phyloP scores from a whole-genome alignment of 2,888 invertebrate species.

The Xiphydria camelus region DNA sequence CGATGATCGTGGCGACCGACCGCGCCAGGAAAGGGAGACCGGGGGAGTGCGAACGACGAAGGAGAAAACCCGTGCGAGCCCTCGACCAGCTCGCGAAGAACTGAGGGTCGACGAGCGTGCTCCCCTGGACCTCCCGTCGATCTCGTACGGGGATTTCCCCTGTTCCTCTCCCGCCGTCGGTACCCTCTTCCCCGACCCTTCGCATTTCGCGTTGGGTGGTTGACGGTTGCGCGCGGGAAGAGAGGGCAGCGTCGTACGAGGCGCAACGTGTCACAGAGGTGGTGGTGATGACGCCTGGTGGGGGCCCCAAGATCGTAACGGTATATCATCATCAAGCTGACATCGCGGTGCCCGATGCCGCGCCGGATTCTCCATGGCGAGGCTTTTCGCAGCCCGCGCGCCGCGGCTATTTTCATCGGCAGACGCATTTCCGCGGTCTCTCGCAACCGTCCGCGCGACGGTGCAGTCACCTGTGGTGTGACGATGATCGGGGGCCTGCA shows the following conservation, averaged over 20 bases:
- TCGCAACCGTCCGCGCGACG: too few relatives aligned
- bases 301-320: slow-evolving; percentile 49
- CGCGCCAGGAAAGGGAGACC: too few relatives aligned
- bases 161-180: slow-evolving; percentile 1
- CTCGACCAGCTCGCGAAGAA: slow-evolving; percentile 45
- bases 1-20: background rate
- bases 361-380: slow-evolving; percentile 15
- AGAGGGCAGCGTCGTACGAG: too few relatives aligned
- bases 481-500: too few relatives aligned
- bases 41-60: background rate
- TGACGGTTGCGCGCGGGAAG: too few relatives aligned
- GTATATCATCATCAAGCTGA: slow-evolving; percentile 56
- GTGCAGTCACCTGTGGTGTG: slow-evolving; percentile 3
- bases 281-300: slow-evolving; percentile 19
- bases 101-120: slow-evolving; percentile 31
- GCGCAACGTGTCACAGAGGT: too few relatives aligned
- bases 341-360: slow-evolving; percentile 38
- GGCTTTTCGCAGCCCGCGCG: background rate
- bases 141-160: slow-evolving; percentile 6
- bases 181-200: too few relatives aligned
- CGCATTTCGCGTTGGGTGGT: too few relatives aligned
- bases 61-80: slow-evolving; percentile 34
- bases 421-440: slow-evolving; percentile 18
- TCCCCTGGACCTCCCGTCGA: slow-evolving; percentile 27
- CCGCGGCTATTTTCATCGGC: slow-evolving; percentile 13